Conservation (phyloP, 2,888 invertebrate species). For the Rhorus exstirpatorius region DNA sequence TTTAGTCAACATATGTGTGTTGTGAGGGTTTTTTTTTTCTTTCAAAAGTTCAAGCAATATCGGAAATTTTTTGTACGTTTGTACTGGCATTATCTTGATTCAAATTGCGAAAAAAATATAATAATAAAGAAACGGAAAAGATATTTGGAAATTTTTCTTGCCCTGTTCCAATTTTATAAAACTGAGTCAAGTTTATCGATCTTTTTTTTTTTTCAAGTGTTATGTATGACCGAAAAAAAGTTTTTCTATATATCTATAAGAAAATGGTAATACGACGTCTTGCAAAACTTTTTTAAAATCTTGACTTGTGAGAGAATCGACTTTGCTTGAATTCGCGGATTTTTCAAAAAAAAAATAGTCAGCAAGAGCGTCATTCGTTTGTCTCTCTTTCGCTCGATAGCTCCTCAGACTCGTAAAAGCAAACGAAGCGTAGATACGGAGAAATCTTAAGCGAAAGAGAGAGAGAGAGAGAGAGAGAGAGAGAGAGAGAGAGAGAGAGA, state of each 20-base stretch:
- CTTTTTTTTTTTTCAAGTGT: background rate
- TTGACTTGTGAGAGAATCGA: constrained; percentile 52
- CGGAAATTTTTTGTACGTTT: too few species aligned
- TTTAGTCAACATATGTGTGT: too few species aligned
- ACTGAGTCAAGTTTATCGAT: background rate
- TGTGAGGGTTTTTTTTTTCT: too few species aligned
- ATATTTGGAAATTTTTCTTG: too few species aligned
- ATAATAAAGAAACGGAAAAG: background rate
- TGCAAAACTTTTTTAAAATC: constrained; percentile 38
- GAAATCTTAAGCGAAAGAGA: constrained; percentile 35
- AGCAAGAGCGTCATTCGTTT: constrained; percentile 24
- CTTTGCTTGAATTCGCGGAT: constrained; percentile 55
- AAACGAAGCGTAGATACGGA: constrained; percentile 40
- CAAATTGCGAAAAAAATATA: too few species aligned
- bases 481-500: constrained; percentile 32
- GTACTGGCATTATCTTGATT: too few species aligned
- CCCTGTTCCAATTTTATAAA: too few species aligned
- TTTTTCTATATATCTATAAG: too few species aligned
- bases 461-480: constrained; percentile 10
- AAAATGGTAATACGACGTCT: background rate
- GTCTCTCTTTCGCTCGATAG: constrained; percentile 54
- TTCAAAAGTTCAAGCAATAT: too few species aligned
- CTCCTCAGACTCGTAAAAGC: constrained; percentile 55
- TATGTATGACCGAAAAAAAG: background rate
- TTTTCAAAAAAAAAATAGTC: constrained; percentile 46